Percentiles rank a stretch among this genome's conserved stretches.
These are phyloP conservation scores for Carassius gibelio DNA, from an alignment of 2,113 vertebrate genomes.

Conservation along the genomic window DNA sequence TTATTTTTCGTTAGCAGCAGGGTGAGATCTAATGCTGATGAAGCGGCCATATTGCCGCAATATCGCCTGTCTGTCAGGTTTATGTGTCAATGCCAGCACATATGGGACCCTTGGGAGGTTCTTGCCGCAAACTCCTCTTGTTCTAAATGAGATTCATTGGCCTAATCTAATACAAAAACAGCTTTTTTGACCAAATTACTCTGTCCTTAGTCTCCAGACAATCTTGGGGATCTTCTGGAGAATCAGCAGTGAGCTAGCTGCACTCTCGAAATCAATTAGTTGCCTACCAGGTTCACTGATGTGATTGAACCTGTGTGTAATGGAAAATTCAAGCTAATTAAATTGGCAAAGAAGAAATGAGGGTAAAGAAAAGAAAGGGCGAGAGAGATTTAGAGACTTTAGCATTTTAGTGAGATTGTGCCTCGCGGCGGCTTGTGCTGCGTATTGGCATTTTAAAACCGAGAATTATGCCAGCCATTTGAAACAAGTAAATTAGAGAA, in stretches of 20 bases:
- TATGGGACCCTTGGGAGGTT: constrained; percentile 81
- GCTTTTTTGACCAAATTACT: constrained; percentile 85
- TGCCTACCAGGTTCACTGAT: constrained; percentile 60
- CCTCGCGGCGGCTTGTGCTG: constrained; percentile 9
- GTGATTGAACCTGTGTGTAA: constrained; percentile 66
- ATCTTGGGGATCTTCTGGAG: constrained; percentile 58
- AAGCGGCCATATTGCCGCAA: constrained; percentile 84
- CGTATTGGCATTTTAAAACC: constrained; percentile 28
- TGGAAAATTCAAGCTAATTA: constrained; percentile 69
- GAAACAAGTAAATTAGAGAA: constrained; percentile 8
- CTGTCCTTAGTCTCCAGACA: constrained; percentile 61
- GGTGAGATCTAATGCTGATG: constrained; percentile 82
- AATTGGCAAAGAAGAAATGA: constrained; percentile 65
- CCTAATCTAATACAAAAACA: constrained; percentile 88
- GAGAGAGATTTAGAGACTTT: constrained; percentile 41
- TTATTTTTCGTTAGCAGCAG: constrained; percentile 90
- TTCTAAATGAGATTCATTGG: constrained; percentile 92
- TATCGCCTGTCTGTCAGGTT: constrained; percentile 78
- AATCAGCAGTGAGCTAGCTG: constrained; percentile 54
- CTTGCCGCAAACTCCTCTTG: constrained; percentile 81
- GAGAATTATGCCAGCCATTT: constrained; percentile 33
- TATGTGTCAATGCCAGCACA: constrained; percentile 63
- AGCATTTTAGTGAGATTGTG: constrained; percentile 17
- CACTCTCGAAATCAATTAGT: constrained; percentile 66
- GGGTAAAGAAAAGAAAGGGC: constrained; percentile 46